Conservation (phyloP, 92 coral and sea anemone species). For the Porites cylindrica region DNA sequence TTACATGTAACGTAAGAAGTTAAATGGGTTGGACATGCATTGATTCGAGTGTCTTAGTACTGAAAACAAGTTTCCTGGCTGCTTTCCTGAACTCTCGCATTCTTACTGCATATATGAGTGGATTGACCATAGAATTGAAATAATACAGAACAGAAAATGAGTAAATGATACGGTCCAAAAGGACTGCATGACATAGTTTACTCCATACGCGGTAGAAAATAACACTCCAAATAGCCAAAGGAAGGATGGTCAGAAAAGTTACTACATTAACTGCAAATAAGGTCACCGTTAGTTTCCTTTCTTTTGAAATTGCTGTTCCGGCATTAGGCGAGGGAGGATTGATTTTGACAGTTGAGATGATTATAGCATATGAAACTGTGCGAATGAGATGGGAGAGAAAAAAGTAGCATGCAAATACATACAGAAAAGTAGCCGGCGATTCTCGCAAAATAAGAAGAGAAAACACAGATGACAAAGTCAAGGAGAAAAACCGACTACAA, state of each 20-base stretch:
- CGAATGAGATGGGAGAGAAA: neutral
- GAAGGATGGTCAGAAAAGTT: neutral
- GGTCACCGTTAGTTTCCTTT: constrained; percentile 41
- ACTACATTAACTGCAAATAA: neutral
- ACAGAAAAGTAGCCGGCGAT: neutral
- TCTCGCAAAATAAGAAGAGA: rapidly evolving
- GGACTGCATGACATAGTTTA: no score
- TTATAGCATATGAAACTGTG: neutral
- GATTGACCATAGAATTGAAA: no score
- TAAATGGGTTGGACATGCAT: no score
- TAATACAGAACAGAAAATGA: no score
- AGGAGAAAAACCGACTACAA: neutral
- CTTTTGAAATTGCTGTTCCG: neutral
- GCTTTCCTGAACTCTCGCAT: no score
- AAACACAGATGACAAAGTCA: neutral
- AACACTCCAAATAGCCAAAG: neutral
- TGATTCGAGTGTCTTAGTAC: no score
- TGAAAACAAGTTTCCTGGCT: no score
- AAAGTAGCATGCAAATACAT: no score
- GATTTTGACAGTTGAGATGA: neutral
- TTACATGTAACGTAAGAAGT: no score
- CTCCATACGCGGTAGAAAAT: neutral
- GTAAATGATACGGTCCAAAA: no score
- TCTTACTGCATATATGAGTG: no score
- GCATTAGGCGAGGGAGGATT: neutral